Evolutionary conservation across 1,140 invertebrate genomes (phyloP), one percentile per base, ranked within the genome.

Genomic region (Diachasma alloeum): DNA sequence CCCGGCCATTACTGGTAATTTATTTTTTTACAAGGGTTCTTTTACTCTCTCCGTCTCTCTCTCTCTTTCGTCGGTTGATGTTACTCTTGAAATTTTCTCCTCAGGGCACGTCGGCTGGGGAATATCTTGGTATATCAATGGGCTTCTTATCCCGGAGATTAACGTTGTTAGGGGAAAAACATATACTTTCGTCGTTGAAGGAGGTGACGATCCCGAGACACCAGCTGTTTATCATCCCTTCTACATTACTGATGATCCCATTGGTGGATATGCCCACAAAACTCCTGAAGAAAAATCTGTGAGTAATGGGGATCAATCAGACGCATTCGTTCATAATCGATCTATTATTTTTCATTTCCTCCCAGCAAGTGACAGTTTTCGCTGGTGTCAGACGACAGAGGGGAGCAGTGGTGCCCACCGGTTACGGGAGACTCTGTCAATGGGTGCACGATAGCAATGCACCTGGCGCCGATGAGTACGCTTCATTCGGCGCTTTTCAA

Each of bases 111-210:
- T 97, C 3, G 96, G 96, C 46, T 97, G 96, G 96, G 96, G 97
- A 48, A 95, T 98, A 80, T 94, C 96, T 0, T 98, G 97, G 97
- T 97, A 97, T 89, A 97, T 99, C 80, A 98, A 99, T 87, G 97
- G 97, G 0, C 91, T 98, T 0, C 89, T 99, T 6, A 96, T 98
- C 76, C 97, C 97, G 0, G 97, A 97, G 90, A 94, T 98, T 74
- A 95, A 97, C 81, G 94, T 98, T 1, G 95, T 98, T 0, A 91
- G 97, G 46, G 96, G 97, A 1, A 94, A 93, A 83, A 96, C 94
- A 10, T 99, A 99, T 84, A 97, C 95, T 0, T 98, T 98, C 85
- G 93, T 97, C 10, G 93, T 95, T 0, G 97, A 98, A 89, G 97
- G 95, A 2, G 97, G 97, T 11, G 89, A 92, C 19, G 92, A 98